Base-by-base conservation (phyloP, 1,140 invertebrate species). In the Colletes gigas region DNA sequence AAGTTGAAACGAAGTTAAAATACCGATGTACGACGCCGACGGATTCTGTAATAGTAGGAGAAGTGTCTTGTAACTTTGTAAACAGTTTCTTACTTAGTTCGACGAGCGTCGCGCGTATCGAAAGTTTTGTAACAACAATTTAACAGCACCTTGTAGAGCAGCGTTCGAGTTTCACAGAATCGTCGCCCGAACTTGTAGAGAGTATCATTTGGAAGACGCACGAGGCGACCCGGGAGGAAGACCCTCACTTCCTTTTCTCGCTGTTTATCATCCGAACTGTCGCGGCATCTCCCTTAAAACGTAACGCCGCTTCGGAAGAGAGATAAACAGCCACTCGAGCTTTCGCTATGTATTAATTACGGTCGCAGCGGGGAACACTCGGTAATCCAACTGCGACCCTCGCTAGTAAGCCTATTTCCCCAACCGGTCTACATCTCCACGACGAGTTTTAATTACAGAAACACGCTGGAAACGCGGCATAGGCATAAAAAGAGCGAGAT, bases 291-390 rank as follows among this genome's bases (percentile, higher is more conserved):
- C 39, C 68, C 69, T 72, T 55, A 55, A 55, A 72, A 62, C 50
- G 77, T 30, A 78, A 78, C 69, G 69, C 39, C n/a, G 77, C 62
- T 65, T 60, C 50, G 39, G 59, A 72, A 55, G 77, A 17, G 68
- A 78, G 77, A 80, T 80, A 80, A 80, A 67, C 78, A 75, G 71
- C 71, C 78, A 80, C 71, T 80, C 71, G 44, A 66, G 21, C 44
- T n/a, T 54, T 52, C n/a, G 70, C 60, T 47, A 59, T 62, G 71
- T 68, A 76, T 81, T 81, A 81, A 76, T 81, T 81, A 81, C 73
- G 57, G 63, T 62, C 72, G 55, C 57, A 50, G 54, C 44, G 47
- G 19, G 52, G 14, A 74, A 66, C 70, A 44, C 70, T 74, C n/a
- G 52, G 52, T 12, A 55, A 73, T 67, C 69, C 68, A 39, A 44